Evolutionary conservation across 1,140 invertebrate species (phyloP), one percentile per base, ranked within the genome.

Genomic region (Euglossa dilemma): DNA sequence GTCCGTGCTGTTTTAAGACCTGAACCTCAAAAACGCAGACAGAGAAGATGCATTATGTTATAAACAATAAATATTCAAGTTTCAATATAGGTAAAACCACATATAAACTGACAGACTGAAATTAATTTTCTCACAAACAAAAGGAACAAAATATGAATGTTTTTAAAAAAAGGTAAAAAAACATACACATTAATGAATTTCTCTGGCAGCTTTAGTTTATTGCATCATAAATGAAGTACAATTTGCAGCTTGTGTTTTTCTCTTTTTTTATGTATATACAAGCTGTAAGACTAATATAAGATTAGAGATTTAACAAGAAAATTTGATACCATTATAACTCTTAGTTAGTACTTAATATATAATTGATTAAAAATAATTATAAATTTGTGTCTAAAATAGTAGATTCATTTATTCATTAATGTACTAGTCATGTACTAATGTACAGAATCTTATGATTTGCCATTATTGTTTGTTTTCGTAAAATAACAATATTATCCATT

Each of bases 1-100:
- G 98, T 99, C 47, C 95, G 98, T 89, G 98, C 98, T 66, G 98
- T 99, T 70, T 95, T 99, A 90, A 96, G 98, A 95, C 98, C 98
- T 66, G 98, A 98, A 94, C 98, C 98, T 52, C 97, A 98, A 91
- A 98, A 98, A 94, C 96, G 98, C 93, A 96, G 97, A 94, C 98
- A 98, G 95, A 96, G 97, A 95, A 98, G 98, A 94, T 99, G 98
- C 95, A 96, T 96, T 94, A 95, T 98, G 92, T 97, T 98, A 96
- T 98, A 98, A 96, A 94, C 80, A 71, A 83, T 28, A 66, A 70
- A 84, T 20, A 59, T 82, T 84, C 69, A 67, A 82, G 85, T 76
- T 83, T 79, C 79, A 70, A 69, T 59, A 73, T 88, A 86, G 85
- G 63, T 87, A 85, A 87, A 88, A 72, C 80, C 85, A 43, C 73